Evolutionary conservation across 2,113 vertebrate genomes (phyloP), one percentile per base, ranked within the genome.

Genomic region (Heterochromis multidens): DNA sequence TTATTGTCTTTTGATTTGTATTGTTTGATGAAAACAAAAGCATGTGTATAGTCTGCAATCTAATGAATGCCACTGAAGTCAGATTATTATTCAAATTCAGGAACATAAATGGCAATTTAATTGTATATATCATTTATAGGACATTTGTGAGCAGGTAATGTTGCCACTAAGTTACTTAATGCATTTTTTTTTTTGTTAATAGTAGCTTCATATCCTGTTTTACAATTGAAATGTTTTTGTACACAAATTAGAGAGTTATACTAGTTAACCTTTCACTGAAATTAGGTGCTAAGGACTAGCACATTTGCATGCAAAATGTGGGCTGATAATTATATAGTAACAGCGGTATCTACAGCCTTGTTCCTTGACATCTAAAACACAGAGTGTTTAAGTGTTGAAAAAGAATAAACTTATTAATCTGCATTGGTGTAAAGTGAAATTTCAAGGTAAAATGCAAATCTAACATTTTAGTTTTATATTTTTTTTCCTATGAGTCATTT

Each of bases 21-120:
- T 83, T 88, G 63, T 85, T 80, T 49, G 7, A 65, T 5, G 7
- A 25, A 80, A 87, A 79, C 67, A 83, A 61, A 61, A n/a, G 27
- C 40, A 58, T 40, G 72, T 12, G 2, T 54, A 74, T 82, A 27
- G 35, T 67, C 29, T 56, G 2, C 57, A 21, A 11, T 79, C 2
- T 79, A 56, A 80, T 82, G 23, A 23, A 49, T 80, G 61, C 23
- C 79, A 74, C 33, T 27, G 67, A 62, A 77, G 35, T 76, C 13
- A 65, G 67, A 86, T 80, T 29, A 79, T 70, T 74, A 58, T 57
- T 14, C 35, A 12, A 70, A 82, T 76, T 60, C 17, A 57, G 43
- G 49, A 76, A 59, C 13, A 31, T 25, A n/a, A 67, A 37, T 46
- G n/a, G 33, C 74, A 14, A 0, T 12, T 10, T 16, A 52, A 43